These are phyloP conservation scores for Micropterix aruncella DNA, from an alignment of 2,888 invertebrate genomes.

Conservation along the genomic window DNA sequence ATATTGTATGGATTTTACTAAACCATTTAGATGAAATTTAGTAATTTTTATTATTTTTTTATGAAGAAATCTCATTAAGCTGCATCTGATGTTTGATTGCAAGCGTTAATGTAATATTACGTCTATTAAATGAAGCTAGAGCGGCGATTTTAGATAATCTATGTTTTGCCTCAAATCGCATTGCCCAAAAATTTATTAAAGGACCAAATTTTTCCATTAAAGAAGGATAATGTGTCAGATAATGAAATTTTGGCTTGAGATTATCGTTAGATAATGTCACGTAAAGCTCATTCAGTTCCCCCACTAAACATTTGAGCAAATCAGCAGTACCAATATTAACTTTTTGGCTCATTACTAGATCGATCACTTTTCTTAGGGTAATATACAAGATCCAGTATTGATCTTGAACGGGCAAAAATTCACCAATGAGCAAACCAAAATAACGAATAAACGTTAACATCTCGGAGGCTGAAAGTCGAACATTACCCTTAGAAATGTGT, in stretches of 20 bases:
- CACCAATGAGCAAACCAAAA: conserved; percentile 1
- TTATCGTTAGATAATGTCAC: too few relatives aligned
- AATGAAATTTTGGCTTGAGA: too few relatives aligned
- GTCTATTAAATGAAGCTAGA: conserved; percentile 7
- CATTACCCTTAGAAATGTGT: background rate
- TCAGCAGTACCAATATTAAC: background rate
- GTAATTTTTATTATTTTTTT: too few relatives aligned
- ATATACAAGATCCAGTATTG: background rate
- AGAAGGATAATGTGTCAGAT: too few relatives aligned
- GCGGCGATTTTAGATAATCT: conserved; percentile 8
- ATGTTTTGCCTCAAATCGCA: conserved; percentile 7
- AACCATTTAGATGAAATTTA: too few relatives aligned
- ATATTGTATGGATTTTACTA: too few relatives aligned
- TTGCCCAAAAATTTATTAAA: conserved; percentile 1
- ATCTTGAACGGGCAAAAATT: background rate
- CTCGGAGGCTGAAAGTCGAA: background rate
- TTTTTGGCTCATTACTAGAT: background rate
- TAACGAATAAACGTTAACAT: conserved; percentile 2
- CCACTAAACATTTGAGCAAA: background rate
- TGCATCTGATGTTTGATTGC: conserved; percentile 9
- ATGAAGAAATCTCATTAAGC: too few relatives aligned
- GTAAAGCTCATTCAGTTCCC: background rate
- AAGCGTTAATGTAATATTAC: conserved; percentile 7
- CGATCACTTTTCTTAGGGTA: background rate
- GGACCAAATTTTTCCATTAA: conserved; percentile 4